Evolutionary conservation across 2,888 invertebrate genomes (phyloP), one percentile per base, ranked within the genome.

Genomic region (Vesta saturnalis): DNA sequence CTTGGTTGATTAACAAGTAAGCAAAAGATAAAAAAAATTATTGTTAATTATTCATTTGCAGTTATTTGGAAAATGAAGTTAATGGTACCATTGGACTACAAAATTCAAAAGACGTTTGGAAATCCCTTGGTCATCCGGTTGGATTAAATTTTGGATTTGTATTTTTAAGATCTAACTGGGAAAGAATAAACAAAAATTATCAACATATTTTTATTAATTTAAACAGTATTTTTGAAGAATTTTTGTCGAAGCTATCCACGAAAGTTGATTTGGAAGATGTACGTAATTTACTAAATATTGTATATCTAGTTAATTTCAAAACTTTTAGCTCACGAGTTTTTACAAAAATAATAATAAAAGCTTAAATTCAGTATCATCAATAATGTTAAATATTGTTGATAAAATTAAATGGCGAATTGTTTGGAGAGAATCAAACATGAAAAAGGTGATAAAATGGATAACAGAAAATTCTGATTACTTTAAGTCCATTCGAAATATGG

Each of bases 1-100:
- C 86, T 54, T 84, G 86, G 70, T 79, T 88, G 1, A 84, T 89
- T 15, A 83, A 85, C 39, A 81, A 83, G 88, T 89, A 71, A 35
- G 18, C 5, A 82, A 43, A n/a, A 21, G 16, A 59, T 6, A 21
- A 14, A 14, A 16, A 1, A 59, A 22, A 39, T 21, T 22, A 46
- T 6, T 12, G 5, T 1, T 1, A 35, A 22, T 52, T 16, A 12
- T 1, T 6, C 39, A 12, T 10, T 43, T 62, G 35, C 60, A 83
- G 83, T 66, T 84, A 83, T 66, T 73, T 84, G 63, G 79, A 81
- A 61, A 77, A 79, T 60, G 79, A 82, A 3, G 62, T 83, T 21
- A 74, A 73, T 60, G 82, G 81, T 14, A 80, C 78, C 58, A 79
- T 82, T 49, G 76, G 79, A 10, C 58, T 81, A 18, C 82, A 83